Conservation (phyloP, 2,113 vertebrate genomes). For the Brachypteracias leptosomus region DNA sequence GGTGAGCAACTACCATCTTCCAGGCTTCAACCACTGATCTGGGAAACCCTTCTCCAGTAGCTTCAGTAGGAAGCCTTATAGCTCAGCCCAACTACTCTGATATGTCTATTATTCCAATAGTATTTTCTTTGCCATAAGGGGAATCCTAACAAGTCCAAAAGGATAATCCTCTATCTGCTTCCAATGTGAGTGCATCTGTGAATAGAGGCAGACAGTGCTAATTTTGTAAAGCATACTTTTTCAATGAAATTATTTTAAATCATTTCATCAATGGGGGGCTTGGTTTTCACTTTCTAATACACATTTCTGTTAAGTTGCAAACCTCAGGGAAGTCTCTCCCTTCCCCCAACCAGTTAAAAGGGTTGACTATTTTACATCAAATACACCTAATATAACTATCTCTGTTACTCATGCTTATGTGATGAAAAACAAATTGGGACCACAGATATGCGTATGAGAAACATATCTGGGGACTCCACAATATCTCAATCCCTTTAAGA, state of each 20-base stretch:
- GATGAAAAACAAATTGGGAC: slow-evolving; percentile 16
- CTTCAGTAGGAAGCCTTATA: neutral
- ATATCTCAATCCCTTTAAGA: neutral
- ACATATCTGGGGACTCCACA: neutral
- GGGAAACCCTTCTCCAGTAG: neutral
- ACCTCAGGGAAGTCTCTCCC: neutral
- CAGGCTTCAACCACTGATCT: neutral
- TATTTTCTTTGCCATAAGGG: neutral
- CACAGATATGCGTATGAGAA: neutral
- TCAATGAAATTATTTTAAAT: neutral
- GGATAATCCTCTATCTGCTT: neutral
- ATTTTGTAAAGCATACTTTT: neutral
- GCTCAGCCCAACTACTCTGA: neutral
- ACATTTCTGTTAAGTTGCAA: neutral
- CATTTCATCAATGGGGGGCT: neutral
- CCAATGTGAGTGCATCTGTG: neutral
- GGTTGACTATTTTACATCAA: neutral
- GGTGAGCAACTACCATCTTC: neutral
- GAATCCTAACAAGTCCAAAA: neutral
- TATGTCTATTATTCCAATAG: neutral
- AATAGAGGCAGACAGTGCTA: neutral
- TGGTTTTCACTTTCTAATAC: slow-evolving; percentile 4
- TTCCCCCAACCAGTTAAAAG: neutral
- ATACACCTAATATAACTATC: neutral
- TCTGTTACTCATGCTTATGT: neutral